A percentile compares a stretch with the other conserved stretches of the same genome.
Evolutionary conservation across 2,797 vertebrate genomes (phyloP).

Genomic region (Catostomus latipinnis): DNA sequence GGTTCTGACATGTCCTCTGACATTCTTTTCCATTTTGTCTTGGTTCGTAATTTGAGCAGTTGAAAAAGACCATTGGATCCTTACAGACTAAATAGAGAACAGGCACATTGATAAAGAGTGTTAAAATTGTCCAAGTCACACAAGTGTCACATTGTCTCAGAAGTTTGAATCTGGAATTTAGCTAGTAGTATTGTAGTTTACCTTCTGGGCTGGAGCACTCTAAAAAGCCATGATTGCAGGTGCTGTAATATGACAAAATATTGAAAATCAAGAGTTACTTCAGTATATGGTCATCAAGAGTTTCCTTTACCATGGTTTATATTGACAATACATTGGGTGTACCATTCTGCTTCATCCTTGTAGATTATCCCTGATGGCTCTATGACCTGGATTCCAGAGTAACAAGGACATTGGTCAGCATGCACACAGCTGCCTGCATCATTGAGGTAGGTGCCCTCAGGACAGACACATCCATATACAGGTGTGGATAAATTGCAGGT

Average conservation of each 20-base stretch:
- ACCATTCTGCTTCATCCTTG: conserved; percentile 65
- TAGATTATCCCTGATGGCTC: background rate
- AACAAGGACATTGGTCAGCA: conserved; percentile 78
- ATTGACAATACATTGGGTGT: background rate
- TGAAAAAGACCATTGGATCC: conserved; percentile 83
- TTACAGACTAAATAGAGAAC: conserved; percentile 76
- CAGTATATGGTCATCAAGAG: background rate
- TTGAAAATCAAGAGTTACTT: background rate
- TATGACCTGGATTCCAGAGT: conserved; percentile 63
- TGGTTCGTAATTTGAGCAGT: conserved; percentile 75
- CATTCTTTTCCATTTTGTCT: conserved; percentile 80
- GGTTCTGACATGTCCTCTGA: conserved; percentile 84
- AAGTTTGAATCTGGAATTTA: background rate
- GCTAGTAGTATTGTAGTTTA: background rate
- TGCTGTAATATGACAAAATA: conserved; percentile 67
- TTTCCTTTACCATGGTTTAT: background rate
- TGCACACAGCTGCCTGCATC: conserved; percentile 76
- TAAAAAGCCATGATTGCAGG: conserved; percentile 78
- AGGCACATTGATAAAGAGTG: background rate
- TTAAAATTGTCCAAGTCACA: background rate
- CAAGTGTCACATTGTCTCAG: background rate
- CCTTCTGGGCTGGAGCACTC: conserved; percentile 69
- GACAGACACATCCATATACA: conserved; percentile 85
- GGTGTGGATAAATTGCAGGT: conserved; percentile 71
- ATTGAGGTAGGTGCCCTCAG: conserved; percentile 76